phyloP scores from a whole-genome alignment of 2,888 invertebrate species.

The Lasioglossum figueresi region DNA sequence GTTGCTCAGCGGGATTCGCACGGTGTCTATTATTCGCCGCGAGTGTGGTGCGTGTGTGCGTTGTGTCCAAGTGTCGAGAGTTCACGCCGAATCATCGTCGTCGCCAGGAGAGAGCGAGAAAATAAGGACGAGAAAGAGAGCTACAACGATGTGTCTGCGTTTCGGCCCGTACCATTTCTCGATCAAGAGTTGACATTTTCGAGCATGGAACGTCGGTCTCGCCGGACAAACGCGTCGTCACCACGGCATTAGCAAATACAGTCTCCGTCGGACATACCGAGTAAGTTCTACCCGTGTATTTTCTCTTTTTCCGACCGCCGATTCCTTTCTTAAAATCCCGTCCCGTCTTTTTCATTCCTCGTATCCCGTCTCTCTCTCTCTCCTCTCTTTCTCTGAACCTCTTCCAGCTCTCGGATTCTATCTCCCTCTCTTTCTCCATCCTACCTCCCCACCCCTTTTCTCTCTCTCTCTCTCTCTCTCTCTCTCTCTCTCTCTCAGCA shows the following conservation, averaged over 20 bases:
- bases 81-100: constrained; percentile 65
- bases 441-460: neutral
- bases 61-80: constrained; percentile 66
- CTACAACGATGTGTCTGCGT: constrained; percentile 61
- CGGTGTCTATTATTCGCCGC: constrained; percentile 53
- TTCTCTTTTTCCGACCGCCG: constrained; percentile 36
- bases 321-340: constrained; percentile 48
- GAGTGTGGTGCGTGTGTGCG: constrained; percentile 64
- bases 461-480: no score
- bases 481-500: constrained; percentile 6
- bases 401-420: neutral
- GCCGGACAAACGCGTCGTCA: constrained; percentile 61
- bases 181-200: constrained; percentile 68
- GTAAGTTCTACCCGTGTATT: constrained; percentile 55
- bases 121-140: constrained; percentile 59
- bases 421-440: neutral
- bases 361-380: constrained; percentile 27
- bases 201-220: constrained; percentile 64
- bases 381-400: neutral
- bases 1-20: constrained; percentile 27
- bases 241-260: constrained; percentile 65
- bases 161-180: constrained; percentile 56
- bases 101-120: constrained; percentile 53
- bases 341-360: constrained; percentile 12
- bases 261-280: constrained; percentile 60